Evolutionary conservation across 2,113 vertebrate genomes (phyloP), one percentile per base, ranked within the genome.

Genomic region (Xiphophorus couchianus): DNA sequence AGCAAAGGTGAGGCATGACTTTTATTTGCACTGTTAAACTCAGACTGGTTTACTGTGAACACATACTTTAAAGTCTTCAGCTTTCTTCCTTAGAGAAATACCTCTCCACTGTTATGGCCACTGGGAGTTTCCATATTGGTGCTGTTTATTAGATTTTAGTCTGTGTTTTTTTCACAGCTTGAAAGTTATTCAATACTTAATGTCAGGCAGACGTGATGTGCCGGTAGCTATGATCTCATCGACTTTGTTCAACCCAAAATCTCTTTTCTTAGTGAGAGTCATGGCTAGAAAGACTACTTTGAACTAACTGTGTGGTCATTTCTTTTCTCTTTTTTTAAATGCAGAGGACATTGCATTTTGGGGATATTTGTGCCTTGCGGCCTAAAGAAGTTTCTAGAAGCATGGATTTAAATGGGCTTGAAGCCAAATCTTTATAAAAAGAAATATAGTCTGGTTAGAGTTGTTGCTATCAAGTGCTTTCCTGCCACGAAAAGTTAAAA

Each of bases 211-310:
- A 66, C 66, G 3, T 28, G 25, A 31, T 64, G 27, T 51, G 37
- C 48, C 35, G 42, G 35, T 44, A 72, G 37, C 81, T 22, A 42
- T 37, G 42, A 82, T 77, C 78, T 10, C 39, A 35, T 62, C 66
- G 61, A 58, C 31, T 81, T 76, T 65, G 60, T 42, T 73, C 67
- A 65, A 22, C 30, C 62, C 58, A 37, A 70, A 76, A 76, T 81
- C 72, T 77, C 28, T 78, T 67, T 74, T 13, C 44, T 66, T 30
- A 6, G 37, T 22, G 22, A 70, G 65, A 69, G 29, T 35, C 30
- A 17, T 9, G 25, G 42, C 37, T 42, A 2, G 39, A 14, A 42
- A 15, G 4, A 42, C 35, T 37, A 14, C 39, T 42, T 42, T 42
- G 13, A 13, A 42, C 14, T 4, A 14, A 42, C 12, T 4, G 39